Evolutionary conservation across 2,797 vertebrate genomes (phyloP).

Genomic region (Sebastes umbrosus): DNA sequence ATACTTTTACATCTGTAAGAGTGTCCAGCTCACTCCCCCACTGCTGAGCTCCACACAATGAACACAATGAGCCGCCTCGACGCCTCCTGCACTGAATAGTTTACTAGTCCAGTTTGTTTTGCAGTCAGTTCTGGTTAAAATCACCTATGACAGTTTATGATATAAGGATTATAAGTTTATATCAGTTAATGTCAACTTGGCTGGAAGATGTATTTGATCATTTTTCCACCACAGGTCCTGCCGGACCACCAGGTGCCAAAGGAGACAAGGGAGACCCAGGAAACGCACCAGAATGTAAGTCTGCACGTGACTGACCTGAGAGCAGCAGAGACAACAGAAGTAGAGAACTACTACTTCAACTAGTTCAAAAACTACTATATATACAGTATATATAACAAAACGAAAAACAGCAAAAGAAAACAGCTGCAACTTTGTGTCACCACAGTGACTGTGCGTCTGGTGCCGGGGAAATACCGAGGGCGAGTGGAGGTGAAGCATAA

Average conservation of each 20-base stretch:
- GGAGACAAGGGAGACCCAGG: constrained; percentile 20
- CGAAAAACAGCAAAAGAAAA: not conserved
- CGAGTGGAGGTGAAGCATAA: constrained; percentile 83
- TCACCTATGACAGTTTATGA: not conserved
- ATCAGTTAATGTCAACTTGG: not conserved
- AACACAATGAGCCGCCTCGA: not conserved
- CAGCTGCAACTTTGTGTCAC: not conserved
- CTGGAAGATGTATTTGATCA: not conserved
- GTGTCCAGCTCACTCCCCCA: not conserved
- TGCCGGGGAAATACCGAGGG: constrained; percentile 60
- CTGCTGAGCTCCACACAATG: not conserved
- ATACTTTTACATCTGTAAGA: not conserved
- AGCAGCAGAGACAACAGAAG: not conserved
- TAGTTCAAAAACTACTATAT: not conserved
- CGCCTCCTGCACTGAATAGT: not conserved
- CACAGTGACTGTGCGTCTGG: constrained; percentile 55
- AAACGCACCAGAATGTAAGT: constrained; percentile 14
- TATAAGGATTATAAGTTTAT: not conserved
- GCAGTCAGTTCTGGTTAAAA: not conserved
- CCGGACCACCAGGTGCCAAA: constrained; percentile 42
- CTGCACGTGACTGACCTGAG: not conserved
- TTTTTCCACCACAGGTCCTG: constrained; percentile 26
- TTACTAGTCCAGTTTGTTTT: not conserved
- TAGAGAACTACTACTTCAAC: not conserved
- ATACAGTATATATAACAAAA: not conserved